Evolutionary conservation across 2,888 invertebrate species (phyloP).

Genomic region (Diplazon laetatorius): DNA sequence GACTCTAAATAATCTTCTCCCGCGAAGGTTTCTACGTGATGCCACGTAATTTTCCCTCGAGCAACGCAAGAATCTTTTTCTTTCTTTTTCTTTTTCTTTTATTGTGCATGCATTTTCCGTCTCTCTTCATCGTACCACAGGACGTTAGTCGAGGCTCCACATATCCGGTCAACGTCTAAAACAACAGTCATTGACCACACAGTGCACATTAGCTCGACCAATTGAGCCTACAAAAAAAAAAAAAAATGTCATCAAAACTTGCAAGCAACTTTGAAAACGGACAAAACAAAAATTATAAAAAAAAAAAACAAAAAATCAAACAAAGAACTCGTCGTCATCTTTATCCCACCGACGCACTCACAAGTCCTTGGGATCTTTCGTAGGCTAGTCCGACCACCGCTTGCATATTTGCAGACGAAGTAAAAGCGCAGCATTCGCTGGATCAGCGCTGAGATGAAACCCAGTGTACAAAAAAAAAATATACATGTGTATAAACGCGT

Average conservation of each 20-base stretch:
- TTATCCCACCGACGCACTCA: constrained; percentile 32
- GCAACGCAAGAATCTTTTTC: constrained; percentile 47
- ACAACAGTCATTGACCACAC: no score
- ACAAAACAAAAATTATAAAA: no score
- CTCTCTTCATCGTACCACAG: no score
- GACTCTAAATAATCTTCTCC: constrained; percentile 71
- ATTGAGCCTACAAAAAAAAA: background rate
- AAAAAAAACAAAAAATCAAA: constrained; percentile 23
- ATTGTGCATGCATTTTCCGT: constrained; percentile 18
- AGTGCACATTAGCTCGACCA: background rate
- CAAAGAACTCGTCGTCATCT: no score
- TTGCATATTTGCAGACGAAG: constrained; percentile 48
- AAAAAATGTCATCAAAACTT: constrained; percentile 20
- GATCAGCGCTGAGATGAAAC: constrained; percentile 46
- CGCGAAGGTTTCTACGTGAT: constrained; percentile 73
- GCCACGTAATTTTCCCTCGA: constrained; percentile 71
- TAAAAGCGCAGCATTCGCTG: constrained; percentile 50
- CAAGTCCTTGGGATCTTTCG: constrained; percentile 32
- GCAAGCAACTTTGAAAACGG: constrained; percentile 35
- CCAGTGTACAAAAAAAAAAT: no score
- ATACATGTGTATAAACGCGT: no score
- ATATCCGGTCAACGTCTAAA: no score
- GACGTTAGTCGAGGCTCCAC: no score
- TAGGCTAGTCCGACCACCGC: constrained; percentile 55
- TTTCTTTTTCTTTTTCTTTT: no score